Evolutionary conservation across 2,797 vertebrate species (phyloP), one percentile per base, ranked within the genome.

Genomic region (Atherinosoma microstoma): DNA sequence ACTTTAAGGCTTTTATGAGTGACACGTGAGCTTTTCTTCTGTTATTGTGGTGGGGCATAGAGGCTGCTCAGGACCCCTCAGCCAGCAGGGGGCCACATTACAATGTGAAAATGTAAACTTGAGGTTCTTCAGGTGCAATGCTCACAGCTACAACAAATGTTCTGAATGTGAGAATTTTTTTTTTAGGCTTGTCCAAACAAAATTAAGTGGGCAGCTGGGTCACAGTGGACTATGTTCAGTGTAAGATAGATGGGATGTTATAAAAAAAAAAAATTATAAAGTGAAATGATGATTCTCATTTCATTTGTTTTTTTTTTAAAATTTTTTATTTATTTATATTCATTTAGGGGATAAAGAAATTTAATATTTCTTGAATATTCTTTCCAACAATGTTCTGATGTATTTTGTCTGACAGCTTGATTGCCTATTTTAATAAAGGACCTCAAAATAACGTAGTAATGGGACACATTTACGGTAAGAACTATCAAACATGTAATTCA

Each of bases 41-140:
- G 1, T 32, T 15, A 7, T 1, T 11, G 2, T 15, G 22, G 15
- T 10, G 2, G 57, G 7, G 11, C 35, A 6, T 12, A 36, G 34
- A 2, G 2, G 12, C 20, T 47, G 29, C 36, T 61, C 20, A 32
- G 36, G 24, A 34, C 13, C 15, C 18, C 8, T 2, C 57, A 67
- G 51, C 79, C 79, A 86, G 75, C 73, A 88, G 86, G 72, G 72
- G 81, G 79, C 64, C 18, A 22, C 24, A 47, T 24, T 64, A 54
- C 45, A 57, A 6, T 15, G 10, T 27, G 29, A 58, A 35, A 36
- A 65, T 36, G 6, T 29, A 13, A 61, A 58, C 30, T 34, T 7
- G 15, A 57, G 5, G 2, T 10, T 35, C 45, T 58, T 24, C 32
- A 24, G 30, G 8, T 6, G 7, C 15, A 20, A 29, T 47, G 40